Evolutionary conservation across 2,113 vertebrate species (phyloP).

Genomic region (Leuciscus idus): DNA sequence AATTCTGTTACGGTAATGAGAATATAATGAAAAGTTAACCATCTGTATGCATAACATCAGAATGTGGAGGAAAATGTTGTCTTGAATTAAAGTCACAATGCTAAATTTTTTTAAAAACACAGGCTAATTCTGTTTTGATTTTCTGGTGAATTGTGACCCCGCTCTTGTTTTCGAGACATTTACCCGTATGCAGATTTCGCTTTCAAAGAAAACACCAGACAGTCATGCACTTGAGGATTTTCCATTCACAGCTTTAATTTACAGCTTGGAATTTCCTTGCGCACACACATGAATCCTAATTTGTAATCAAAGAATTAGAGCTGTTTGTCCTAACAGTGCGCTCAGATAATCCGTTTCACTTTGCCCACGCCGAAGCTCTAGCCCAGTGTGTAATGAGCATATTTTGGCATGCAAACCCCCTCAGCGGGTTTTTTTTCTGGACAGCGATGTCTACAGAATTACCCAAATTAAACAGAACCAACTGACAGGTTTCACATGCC

Average conservation of each 20-base stretch:
- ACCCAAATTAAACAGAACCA: slow-evolving; percentile 36
- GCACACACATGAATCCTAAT: slow-evolving; percentile 37
- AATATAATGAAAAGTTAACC: neutral
- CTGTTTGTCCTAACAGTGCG: slow-evolving; percentile 48
- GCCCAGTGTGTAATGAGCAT: slow-evolving; percentile 49
- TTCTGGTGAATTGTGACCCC: neutral
- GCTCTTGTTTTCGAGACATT: neutral
- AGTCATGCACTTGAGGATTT: slow-evolving; percentile 25
- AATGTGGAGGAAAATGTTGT: too few species aligned
- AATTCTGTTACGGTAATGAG: neutral
- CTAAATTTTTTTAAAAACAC: neutral
- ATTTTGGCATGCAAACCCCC: slow-evolving; percentile 36
- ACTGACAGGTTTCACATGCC: slow-evolving; percentile 33
- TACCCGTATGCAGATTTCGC: neutral
- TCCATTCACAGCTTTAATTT: slow-evolving; percentile 42
- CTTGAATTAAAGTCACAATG: too few species aligned
- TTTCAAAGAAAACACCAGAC: slow-evolving; percentile 12
- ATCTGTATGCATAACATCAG: too few species aligned
- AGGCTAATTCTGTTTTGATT: neutral
- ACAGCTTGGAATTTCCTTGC: slow-evolving; percentile 48
- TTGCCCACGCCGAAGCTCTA: slow-evolving; percentile 51
- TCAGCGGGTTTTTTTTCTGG: slow-evolving; percentile 44
- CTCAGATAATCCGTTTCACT: slow-evolving; percentile 58
- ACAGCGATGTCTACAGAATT: slow-evolving; percentile 28
- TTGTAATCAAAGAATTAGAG: slow-evolving; percentile 60